Conservation (phyloP, 2,888 invertebrate genomes). For the Girardia tigrina region DNA sequence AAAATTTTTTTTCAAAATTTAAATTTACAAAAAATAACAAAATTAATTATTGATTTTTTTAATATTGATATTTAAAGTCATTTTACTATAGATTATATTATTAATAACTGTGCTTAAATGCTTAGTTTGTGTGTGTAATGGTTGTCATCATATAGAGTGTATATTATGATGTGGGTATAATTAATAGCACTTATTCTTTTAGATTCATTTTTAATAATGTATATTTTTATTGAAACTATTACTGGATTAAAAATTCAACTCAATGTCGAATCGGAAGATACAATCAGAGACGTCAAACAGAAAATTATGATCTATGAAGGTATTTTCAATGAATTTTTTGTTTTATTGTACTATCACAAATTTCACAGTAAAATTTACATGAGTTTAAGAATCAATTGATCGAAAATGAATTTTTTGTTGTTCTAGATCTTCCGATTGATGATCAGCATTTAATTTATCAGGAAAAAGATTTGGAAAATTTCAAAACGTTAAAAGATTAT, state of each 20-base stretch:
- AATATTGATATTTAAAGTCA: neutral
- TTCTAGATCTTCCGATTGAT: neutral
- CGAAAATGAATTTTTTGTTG: neutral
- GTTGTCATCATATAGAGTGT: neutral
- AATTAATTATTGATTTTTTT: neutral
- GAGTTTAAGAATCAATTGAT: neutral
- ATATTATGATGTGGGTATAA: neutral
- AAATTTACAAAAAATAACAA: neutral
- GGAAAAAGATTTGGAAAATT: neutral
- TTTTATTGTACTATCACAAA: neutral
- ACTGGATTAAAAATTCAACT: neutral
- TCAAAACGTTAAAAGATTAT: neutral
- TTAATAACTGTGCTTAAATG: neutral
- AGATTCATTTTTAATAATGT: neutral
- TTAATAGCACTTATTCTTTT: neutral
- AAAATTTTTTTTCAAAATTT: neutral
- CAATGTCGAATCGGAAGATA: neutral
- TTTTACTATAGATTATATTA: neutral
- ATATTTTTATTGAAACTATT: neutral
- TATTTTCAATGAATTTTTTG: neutral
- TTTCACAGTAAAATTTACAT: neutral
- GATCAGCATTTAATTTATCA: conserved; percentile 3
- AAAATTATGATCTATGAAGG: neutral
- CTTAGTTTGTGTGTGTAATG: neutral
- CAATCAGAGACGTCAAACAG: neutral